phyloP scores from a whole-genome alignment of 2,113 vertebrate genomes.

The Muscicapa adusta region DNA sequence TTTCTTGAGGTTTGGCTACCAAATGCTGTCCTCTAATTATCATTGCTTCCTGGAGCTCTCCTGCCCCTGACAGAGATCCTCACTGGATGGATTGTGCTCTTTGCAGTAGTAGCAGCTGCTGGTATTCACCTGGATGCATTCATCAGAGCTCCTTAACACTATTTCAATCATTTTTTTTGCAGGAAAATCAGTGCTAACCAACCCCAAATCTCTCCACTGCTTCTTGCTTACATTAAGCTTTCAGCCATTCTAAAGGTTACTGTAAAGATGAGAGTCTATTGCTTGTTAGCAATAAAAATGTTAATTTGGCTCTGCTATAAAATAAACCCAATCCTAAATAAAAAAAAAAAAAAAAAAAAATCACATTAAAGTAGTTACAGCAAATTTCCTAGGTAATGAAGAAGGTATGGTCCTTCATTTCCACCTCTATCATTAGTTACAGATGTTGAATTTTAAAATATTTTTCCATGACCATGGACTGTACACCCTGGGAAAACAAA shows the following conservation, averaged over 20 bases:
- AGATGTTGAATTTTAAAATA: constrained; percentile 66
- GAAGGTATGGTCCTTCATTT: constrained; percentile 41
- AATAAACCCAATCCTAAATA: background rate
- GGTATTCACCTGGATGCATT: background rate
- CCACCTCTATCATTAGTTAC: constrained; percentile 40
- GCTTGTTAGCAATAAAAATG: background rate
- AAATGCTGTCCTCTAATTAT: background rate
- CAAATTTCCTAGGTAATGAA: constrained; percentile 24
- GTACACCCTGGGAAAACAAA: constrained; percentile 62
- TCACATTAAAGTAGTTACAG: background rate
- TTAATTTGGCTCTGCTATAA: background rate
- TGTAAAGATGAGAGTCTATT: background rate
- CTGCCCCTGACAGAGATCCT: background rate
- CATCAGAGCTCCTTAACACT: background rate
- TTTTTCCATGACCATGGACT: constrained; percentile 63
- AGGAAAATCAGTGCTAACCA: background rate
- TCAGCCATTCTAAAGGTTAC: background rate
- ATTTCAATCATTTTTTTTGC: background rate
- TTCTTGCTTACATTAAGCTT: background rate
- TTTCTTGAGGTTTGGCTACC: constrained; percentile 2
- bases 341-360: background rate
- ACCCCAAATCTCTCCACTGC: background rate
- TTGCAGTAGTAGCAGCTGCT: background rate
- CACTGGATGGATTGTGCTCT: background rate
- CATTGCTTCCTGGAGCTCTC: background rate